Conservation (phyloP, 1,140 invertebrate species). For the Eubasilissa regina region DNA sequence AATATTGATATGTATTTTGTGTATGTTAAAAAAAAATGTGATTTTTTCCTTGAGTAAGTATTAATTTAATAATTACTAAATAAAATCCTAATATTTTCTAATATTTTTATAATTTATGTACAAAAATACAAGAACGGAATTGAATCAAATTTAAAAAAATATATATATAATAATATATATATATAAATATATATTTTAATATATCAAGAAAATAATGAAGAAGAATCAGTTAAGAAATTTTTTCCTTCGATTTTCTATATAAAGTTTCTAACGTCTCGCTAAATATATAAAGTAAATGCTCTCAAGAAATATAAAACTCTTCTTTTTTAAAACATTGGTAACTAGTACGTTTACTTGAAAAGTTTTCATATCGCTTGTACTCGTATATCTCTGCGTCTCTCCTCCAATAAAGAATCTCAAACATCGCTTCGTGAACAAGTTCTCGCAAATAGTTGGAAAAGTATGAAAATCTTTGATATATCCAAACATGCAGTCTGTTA, state of each 20-base stretch:
- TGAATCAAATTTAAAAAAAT: too few relatives aligned
- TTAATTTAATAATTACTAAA: too few relatives aligned
- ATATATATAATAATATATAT: too few relatives aligned
- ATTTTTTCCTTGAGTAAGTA: too few relatives aligned
- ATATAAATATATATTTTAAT: too few relatives aligned
- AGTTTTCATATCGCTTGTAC: conserved; percentile 33
- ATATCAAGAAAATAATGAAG: too few relatives aligned
- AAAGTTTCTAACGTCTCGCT: neutral
- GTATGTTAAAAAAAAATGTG: too few relatives aligned
- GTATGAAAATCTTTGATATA: neutral
- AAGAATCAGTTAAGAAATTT: too few relatives aligned
- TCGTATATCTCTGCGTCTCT: conserved; percentile 1
- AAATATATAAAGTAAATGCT: neutral
- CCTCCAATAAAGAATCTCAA: neutral
- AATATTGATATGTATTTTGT: too few relatives aligned
- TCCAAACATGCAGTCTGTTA: neutral
- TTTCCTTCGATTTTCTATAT: neutral
- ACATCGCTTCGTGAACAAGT: neutral
- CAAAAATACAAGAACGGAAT: too few relatives aligned
- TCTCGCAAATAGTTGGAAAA: neutral
- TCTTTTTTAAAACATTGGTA: conserved; percentile 5
- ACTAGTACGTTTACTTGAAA: neutral
- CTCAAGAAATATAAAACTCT: neutral
- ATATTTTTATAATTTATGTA: too few relatives aligned
- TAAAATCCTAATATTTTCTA: too few relatives aligned